Evolutionary conservation across 2,113 vertebrate species (phyloP).

Genomic region (Xenopus laevis): DNA sequence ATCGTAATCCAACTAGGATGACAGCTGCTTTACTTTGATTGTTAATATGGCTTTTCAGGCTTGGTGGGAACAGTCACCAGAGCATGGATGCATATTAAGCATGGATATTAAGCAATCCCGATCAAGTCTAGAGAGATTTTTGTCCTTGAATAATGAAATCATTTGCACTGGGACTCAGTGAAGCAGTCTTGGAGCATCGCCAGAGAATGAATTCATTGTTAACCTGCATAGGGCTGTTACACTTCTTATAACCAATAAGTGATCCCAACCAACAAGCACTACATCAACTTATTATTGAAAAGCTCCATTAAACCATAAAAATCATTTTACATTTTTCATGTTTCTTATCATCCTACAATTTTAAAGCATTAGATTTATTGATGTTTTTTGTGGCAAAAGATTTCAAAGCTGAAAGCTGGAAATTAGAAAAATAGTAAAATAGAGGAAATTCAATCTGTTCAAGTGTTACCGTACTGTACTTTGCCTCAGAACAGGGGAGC

Average conservation of each 20-base stretch:
- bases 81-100: background rate
- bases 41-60: background rate
- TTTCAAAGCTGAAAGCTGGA: background rate
- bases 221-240: background rate
- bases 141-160: background rate
- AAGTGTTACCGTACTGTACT: no score
- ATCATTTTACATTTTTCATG: background rate
- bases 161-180: background rate
- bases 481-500: no score
- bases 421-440: no score
- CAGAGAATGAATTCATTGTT: background rate
- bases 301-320: background rate
- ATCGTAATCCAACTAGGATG: background rate
- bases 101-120: background rate
- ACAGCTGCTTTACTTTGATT: background rate
- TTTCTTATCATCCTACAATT: background rate
- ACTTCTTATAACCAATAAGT: background rate
- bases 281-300: background rate
- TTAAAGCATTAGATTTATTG: background rate
- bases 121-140: background rate
- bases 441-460: no score
- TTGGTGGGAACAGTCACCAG: background rate
- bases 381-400: background rate
- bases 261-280: background rate
- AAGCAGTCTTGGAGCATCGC: background rate